Base-by-base conservation (phyloP, 2,888 invertebrate species). In the Perizoma affinitatum region DNA sequence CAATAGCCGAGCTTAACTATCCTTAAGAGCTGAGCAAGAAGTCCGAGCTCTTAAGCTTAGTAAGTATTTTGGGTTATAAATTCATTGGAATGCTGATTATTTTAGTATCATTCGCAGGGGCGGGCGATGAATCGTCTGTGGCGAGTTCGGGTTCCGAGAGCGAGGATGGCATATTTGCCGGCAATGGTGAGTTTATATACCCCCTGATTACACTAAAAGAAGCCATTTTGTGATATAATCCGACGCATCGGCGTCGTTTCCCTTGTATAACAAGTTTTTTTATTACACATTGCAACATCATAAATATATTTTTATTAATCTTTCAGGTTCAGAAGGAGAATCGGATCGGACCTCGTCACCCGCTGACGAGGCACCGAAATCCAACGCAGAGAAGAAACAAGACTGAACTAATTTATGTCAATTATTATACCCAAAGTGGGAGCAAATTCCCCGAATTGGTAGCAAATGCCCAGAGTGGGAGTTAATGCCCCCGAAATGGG, bases 341-440 rank as follows among this genome's bases (percentile, higher is more conserved):
- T 70, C 78, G 71, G 86, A 85, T 80, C 83, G 84, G 63, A 75
- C 86, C 64, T 74, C 87, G 73, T 86, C 87, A 57, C 72, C 83
- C 0, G 67, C 55, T 38, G 86, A 87, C 72, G 82, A 65, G 68
- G 64, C 73, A 53, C 74, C 79, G 78, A 90, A 90, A 80, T 79
- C 88, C 72, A 68, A 73, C 35, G 63, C 63, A 34, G 86, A 87
- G 48, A 91, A 90, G 68, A 92, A 90, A 87, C 78, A 90, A 91
- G 91, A 92, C 90, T 92, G 91, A 92, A 76, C 48, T 53, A 44
- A 54, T 49, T 45, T 49, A 48, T 43, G 58, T 65, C 63, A 65
- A 58, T 65, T 60, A 53, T 58, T 57, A 60, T 38, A 52, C 41
- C n/a, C 38, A 10, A n/a, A 42, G n/a, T n/a, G 63, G 60, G 34